Conservation (phyloP, 2,797 vertebrate species). For the Uromys caudimaculatus region DNA sequence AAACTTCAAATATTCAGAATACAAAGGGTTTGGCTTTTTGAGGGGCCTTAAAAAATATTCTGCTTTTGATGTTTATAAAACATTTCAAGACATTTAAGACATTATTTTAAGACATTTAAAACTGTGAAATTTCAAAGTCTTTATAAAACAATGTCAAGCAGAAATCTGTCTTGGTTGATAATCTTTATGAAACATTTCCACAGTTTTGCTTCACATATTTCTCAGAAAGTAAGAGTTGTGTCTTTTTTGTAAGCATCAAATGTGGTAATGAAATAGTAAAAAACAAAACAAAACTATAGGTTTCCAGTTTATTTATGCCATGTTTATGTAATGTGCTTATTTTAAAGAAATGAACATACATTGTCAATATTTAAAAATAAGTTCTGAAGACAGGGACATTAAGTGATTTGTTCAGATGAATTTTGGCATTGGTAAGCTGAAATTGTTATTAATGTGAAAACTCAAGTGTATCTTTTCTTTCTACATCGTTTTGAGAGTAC, state of each 20-base stretch:
- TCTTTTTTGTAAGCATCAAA: slow-evolving; percentile 73
- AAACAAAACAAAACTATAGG: neutral
- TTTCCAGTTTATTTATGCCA: slow-evolving; percentile 55
- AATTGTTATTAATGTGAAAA: slow-evolving; percentile 54
- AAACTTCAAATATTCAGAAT: slow-evolving; percentile 80
- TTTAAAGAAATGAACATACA: slow-evolving; percentile 40
- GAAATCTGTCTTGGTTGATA: slow-evolving; percentile 79
- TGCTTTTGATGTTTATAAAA: slow-evolving; percentile 82
- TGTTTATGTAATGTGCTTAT: slow-evolving; percentile 41
- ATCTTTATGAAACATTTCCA: slow-evolving; percentile 76
- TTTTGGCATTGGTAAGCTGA: slow-evolving; percentile 53
- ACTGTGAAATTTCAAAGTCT: slow-evolving; percentile 81
- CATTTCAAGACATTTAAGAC: slow-evolving; percentile 79
- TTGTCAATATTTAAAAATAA: slow-evolving; percentile 61
- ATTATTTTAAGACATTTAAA: slow-evolving; percentile 80
- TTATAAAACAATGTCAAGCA: slow-evolving; percentile 85
- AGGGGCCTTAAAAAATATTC: slow-evolving; percentile 78
- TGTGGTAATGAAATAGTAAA: slow-evolving; percentile 39
- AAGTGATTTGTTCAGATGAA: slow-evolving; percentile 50
- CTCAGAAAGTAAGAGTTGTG: slow-evolving; percentile 72
- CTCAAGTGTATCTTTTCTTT: slow-evolving; percentile 48
- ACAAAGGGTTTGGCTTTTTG: slow-evolving; percentile 85
- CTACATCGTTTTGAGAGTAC: slow-evolving; percentile 73
- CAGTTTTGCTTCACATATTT: slow-evolving; percentile 78
- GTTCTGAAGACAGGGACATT: slow-evolving; percentile 45